Evolutionary conservation across 2,113 vertebrate species (phyloP), one percentile per base, ranked within the genome.

Genomic region (Arenaria interpres): DNA sequence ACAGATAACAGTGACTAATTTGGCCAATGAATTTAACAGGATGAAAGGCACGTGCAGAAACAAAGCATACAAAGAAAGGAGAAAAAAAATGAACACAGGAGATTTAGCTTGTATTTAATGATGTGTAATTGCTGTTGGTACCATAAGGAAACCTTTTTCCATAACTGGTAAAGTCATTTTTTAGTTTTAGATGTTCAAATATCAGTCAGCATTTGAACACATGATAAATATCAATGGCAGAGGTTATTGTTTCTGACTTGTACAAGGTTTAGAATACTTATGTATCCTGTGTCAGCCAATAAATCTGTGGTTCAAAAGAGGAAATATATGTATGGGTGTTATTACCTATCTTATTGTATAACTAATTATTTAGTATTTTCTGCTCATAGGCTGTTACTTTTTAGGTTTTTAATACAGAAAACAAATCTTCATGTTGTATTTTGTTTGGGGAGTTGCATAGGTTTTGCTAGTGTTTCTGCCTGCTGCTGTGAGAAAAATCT

Each of bases 11-110:
- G 54, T 50, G 75, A 88, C 67, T 92, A 59, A 93, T 91, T 90
- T 84, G 72, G 54, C 71, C 75, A 83, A 30, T 62, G 23, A 85
- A 73, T 91, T 80, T 80, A 80, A 84, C 63, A 63, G 54, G 45
- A 86, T 86, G 72, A 90, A 95, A 95, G 51, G 79, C 76, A 92
- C 96, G n/a, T 53, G 53, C 23, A 83, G 73, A 93, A 95, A 86
- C 50, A 83, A 85, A 80, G 37, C 28, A 83, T 88, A 74, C 7
- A 84, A 88, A 79, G n/a, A 24, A 67, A 75, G 22, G 15, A 71
- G 20, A 3, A 56, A 48, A 75, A 77, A 75, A 69, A 4, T 46
- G 6, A 56, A 41, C 24, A n/a, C 10, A 19, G 78, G 48, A 62
- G 32, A 19, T 89, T 92, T 88, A 71, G 32, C n/a, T 71, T 84